A percentile compares a stretch with the other conserved stretches of the same genome.
Conservation (phyloP, 2,113 vertebrate genomes). For the Columba livia region DNA sequence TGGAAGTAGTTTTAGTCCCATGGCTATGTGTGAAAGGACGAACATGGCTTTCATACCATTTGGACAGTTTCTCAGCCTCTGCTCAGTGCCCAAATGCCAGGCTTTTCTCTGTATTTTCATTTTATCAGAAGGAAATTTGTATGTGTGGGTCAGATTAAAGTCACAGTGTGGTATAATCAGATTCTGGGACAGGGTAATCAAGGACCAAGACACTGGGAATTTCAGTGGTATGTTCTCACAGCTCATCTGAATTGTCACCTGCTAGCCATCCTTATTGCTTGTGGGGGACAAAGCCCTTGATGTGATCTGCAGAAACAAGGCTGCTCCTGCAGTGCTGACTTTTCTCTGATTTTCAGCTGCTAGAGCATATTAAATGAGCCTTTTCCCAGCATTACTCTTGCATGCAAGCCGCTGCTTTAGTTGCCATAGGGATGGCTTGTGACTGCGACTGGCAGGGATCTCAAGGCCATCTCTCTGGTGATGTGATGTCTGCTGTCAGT, state of each 20-base stretch:
- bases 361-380: slow-evolving; percentile 33
- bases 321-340: slow-evolving; percentile 28
- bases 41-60: not conserved
- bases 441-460: slow-evolving; percentile 54
- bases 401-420: not conserved
- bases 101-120: not conserved
- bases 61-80: slow-evolving; percentile 6
- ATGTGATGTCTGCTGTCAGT: slow-evolving; percentile 60
- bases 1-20: not conserved
- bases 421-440: slow-evolving; percentile 67
- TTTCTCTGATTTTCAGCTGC: slow-evolving; percentile 28
- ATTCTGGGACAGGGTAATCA: not conserved
- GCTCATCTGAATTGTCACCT: not conserved
- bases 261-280: not conserved
- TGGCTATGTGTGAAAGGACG: not conserved
- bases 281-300: not conserved
- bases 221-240: not conserved
- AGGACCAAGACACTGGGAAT: fast-evolving
- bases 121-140: not conserved
- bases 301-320: slow-evolving; percentile 1
- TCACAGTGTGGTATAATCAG: not conserved
- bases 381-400: slow-evolving; percentile 7
- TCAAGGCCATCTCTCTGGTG: slow-evolving; percentile 67
- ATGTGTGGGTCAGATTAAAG: not conserved
- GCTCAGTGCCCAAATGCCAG: not conserved